Percentiles rank a stretch among this genome's conserved stretches.
Conservation (phyloP, 2,888 invertebrate species). For the Meta bourneti region DNA sequence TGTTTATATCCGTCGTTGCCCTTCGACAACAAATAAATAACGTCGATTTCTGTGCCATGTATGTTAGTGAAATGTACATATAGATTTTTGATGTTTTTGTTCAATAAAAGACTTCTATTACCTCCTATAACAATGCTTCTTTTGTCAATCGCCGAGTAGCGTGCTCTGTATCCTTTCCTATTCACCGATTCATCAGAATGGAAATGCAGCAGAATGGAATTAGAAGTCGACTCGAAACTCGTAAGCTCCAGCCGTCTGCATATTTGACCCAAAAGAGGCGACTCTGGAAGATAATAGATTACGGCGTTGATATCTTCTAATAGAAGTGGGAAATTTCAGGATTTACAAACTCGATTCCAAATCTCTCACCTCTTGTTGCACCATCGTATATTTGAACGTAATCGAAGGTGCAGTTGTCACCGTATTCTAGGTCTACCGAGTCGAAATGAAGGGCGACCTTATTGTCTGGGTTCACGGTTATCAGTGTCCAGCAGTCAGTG, state of each 20-base stretch:
- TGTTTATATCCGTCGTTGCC: no score
- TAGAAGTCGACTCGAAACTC: slow-evolving; percentile 62
- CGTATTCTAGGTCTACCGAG: slow-evolving; percentile 77
- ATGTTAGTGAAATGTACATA: no score
- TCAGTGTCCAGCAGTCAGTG: slow-evolving; percentile 78
- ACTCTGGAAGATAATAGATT: slow-evolving; percentile 38
- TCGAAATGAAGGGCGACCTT: slow-evolving; percentile 76
- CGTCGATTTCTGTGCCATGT: no score
- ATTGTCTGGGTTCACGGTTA: slow-evolving; percentile 71
- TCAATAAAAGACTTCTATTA: slow-evolving; percentile 5
- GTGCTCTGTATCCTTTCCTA: slow-evolving; percentile 76
- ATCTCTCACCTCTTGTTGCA: slow-evolving; percentile 58
- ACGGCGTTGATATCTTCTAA: not conserved
- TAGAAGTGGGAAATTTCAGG: not conserved
- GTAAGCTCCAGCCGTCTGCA: slow-evolving; percentile 26
- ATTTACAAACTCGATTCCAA: not conserved
- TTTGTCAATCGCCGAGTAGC: slow-evolving; percentile 66
- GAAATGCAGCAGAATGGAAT: slow-evolving; percentile 77
- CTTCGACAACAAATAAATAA: no score
- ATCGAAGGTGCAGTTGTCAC: slow-evolving; percentile 77
- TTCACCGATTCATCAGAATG: slow-evolving; percentile 78
- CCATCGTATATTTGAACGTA: slow-evolving; percentile 78
- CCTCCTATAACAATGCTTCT: slow-evolving; percentile 51
- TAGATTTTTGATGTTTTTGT: no score
- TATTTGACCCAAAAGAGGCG: slow-evolving; percentile 45